A percentile compares a stretch with the other conserved stretches of the same genome.
Evolutionary conservation across 2,113 vertebrate species (phyloP).

Genomic region (Origma solitaria): DNA sequence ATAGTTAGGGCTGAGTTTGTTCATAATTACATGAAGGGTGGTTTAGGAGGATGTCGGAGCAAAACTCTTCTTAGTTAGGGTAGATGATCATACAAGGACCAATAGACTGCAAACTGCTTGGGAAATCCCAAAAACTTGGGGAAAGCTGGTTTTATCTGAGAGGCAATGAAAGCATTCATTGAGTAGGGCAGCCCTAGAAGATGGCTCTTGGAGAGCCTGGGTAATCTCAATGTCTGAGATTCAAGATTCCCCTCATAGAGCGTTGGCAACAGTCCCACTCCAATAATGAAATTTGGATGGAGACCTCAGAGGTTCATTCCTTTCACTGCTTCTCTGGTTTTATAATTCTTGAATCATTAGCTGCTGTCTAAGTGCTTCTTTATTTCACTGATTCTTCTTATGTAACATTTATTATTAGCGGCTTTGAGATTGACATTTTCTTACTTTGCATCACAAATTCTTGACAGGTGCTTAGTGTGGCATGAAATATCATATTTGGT

Average conservation of each 20-base stretch:
- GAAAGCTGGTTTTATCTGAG: neutral
- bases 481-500: neutral
- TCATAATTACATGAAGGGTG: neutral
- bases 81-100: neutral
- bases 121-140: neutral
- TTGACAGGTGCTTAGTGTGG: neutral
- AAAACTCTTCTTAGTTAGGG: neutral
- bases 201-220: neutral
- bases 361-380: neutral
- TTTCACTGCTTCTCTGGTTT: neutral
- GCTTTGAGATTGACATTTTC: neutral
- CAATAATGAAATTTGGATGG: neutral
- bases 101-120: neutral
- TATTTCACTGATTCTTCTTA: neutral
- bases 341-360: neutral
- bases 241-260: neutral
- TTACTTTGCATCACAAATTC: neutral
- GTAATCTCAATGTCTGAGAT: neutral
- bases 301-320: neutral
- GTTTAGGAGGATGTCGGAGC: neutral
- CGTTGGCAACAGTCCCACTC: neutral
- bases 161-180: neutral
- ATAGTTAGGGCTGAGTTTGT: neutral
- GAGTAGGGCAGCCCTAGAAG: neutral
- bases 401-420: neutral